Conservation (phyloP, 2,113 vertebrate species). For the Syrrhaptes paradoxus region DNA sequence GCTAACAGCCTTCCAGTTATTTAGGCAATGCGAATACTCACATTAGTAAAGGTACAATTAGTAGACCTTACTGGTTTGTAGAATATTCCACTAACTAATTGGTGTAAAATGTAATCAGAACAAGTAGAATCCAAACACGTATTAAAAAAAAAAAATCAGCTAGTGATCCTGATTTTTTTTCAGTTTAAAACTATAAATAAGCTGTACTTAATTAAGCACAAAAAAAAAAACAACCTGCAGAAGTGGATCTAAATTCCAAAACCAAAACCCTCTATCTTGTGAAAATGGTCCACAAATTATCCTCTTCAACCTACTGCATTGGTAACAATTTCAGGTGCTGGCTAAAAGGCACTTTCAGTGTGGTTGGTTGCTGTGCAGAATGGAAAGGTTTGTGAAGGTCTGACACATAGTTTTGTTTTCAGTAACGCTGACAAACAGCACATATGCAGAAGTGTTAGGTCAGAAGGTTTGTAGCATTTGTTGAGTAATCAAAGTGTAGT, state of each 20-base stretch:
- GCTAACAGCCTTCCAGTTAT: neutral
- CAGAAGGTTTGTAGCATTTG: slow-evolving; percentile 29
- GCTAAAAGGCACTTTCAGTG: neutral
- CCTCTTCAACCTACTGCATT: neutral
- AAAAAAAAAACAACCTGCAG: neutral
- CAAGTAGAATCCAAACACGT: neutral
- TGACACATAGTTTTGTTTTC: neutral
- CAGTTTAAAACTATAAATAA: neutral
- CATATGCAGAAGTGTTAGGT: neutral
- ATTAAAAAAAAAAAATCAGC: neutral
- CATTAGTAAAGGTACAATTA: neutral
- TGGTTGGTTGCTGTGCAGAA: fast-evolving
- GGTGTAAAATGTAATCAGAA: neutral
- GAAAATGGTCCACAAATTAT: neutral
- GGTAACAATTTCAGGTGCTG: neutral
- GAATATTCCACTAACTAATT: neutral
- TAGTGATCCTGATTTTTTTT: neutral
- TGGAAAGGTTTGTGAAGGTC: neutral
- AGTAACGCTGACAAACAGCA: neutral
- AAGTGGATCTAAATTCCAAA: neutral
- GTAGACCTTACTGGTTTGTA: neutral
- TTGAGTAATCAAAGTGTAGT: slow-evolving; percentile 52
- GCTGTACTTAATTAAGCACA: neutral
- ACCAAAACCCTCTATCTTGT: neutral
- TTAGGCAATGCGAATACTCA: neutral